These are phyloP conservation scores for Lepidiolamprologus cunningtoni DNA, from an alignment of 2,113 vertebrate species.

Conservation along the genomic window DNA sequence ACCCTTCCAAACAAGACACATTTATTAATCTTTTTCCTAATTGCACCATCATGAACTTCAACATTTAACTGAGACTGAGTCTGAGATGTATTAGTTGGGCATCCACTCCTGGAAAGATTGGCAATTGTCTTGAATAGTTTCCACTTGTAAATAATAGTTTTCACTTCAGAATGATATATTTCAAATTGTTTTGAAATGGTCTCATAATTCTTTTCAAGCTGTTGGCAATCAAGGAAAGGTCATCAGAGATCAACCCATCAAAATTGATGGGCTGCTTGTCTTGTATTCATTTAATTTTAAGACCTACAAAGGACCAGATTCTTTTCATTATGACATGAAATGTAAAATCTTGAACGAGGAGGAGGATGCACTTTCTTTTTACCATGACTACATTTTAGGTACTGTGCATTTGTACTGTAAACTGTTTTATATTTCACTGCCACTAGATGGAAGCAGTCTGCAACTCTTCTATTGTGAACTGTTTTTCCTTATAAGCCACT, in stretches of 20 bases:
- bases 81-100: neutral
- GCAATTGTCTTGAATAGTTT: neutral
- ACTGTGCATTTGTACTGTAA: neutral
- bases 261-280: neutral
- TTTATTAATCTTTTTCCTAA: neutral
- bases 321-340: neutral
- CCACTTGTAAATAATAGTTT: neutral
- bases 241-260: neutral
- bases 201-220: neutral
- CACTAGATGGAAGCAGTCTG: conserved; percentile 46
- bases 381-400: neutral
- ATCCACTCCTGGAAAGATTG: neutral
- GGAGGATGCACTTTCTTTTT: neutral
- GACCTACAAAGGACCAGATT: neutral
- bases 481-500: neutral
- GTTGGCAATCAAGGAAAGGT: neutral
- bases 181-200: neutral
- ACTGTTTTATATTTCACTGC: neutral
- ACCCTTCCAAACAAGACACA: neutral
- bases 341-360: neutral
- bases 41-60: neutral
- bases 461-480: neutral
- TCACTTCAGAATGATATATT: neutral
- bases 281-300: neutral
- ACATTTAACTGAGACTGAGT: neutral